Evolutionary conservation across 2,113 vertebrate genomes (phyloP), one percentile per base, ranked within the genome.

Genomic region (Gobio gobio): DNA sequence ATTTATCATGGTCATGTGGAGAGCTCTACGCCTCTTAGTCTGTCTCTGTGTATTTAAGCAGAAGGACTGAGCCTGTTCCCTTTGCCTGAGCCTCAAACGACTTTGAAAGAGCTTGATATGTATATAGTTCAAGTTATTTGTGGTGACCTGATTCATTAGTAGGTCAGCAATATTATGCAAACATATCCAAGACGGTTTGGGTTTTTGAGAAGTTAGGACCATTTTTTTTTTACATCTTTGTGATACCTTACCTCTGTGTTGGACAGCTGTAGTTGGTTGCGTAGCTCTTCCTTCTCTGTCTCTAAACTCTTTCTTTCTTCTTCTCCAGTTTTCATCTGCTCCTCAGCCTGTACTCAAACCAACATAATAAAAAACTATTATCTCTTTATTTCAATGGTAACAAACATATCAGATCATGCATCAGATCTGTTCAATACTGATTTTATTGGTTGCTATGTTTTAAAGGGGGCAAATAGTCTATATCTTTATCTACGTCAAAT

Each of bases 281-380:
- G 92, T 26, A 97, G 92, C 58, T 95, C 91, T 9, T 95, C 94
- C 88, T 93, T 94, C 87, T 98, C 97, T 64, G 93, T 96, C 90
- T 96, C 95, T 66, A 97, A 90, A 29, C 92, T 90, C 49, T 87
- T 92, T 88, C 93, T 94, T 47, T 96, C 93, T 90, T 93, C 93
- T 82, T 96, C 95, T 0, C 90, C 91, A 58, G 91, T 94, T 86
- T 92, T 96, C 90, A 94, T 96, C 90, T 96, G 92, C 86, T 97
- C 96, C 9, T 98, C 96, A 83, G 96, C 88, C 89, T 94, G 93
- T 18, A 87, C 45, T 82, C 91, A 86, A 92, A 86, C 20, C 40
- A 87, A 90, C 51, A 86, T 87, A 56, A 56, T 14, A 18, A 16
- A 51, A 29, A 26, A 26, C 22, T 6, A 20, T 40, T 33, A 61